These are phyloP conservation scores for Aporophyla lueneburgensis DNA, from an alignment of 2,888 invertebrate species.

Conservation along the genomic window DNA sequence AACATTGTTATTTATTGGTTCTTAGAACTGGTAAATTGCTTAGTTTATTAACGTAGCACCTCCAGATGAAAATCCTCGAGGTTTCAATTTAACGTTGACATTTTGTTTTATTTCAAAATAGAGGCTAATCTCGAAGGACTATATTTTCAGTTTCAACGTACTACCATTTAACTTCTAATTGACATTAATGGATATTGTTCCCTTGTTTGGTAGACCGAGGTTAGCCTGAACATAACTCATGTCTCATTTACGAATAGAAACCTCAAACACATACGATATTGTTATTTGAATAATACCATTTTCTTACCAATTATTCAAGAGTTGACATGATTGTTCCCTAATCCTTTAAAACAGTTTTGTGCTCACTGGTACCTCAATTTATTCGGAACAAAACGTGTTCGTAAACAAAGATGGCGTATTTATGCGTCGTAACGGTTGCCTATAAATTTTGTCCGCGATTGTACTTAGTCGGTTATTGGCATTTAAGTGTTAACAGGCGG, in stretches of 20 bases:
- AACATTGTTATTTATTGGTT: constrained; percentile 22
- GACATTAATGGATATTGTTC: neutral
- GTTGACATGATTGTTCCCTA: neutral
- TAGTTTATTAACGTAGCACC: neutral
- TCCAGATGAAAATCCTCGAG: neutral
- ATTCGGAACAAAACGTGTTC: constrained; percentile 9
- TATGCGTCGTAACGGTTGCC: neutral
- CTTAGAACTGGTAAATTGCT: constrained; percentile 33
- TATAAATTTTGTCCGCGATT: constrained; percentile 22
- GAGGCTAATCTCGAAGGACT: neutral
- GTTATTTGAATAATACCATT: neutral
- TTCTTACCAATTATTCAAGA: neutral
- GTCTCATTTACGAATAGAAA: neutral
- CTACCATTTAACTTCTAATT: neutral
- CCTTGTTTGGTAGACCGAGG: neutral
- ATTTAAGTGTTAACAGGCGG: constrained; percentile 27
- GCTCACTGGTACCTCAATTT: neutral
- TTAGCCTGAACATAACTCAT: neutral
- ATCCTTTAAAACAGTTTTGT: neutral
- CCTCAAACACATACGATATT: neutral
- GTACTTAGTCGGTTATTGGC: constrained; percentile 27
- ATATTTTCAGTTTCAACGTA: constrained; percentile 6
- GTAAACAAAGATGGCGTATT: constrained; percentile 18
- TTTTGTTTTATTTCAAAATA: constrained; percentile 5
- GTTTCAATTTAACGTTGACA: constrained; percentile 1